Evolutionary conservation across 2,888 invertebrate species (phyloP), one percentile per base, ranked within the genome.

Genomic region (Neoitamus cyanurus): DNA sequence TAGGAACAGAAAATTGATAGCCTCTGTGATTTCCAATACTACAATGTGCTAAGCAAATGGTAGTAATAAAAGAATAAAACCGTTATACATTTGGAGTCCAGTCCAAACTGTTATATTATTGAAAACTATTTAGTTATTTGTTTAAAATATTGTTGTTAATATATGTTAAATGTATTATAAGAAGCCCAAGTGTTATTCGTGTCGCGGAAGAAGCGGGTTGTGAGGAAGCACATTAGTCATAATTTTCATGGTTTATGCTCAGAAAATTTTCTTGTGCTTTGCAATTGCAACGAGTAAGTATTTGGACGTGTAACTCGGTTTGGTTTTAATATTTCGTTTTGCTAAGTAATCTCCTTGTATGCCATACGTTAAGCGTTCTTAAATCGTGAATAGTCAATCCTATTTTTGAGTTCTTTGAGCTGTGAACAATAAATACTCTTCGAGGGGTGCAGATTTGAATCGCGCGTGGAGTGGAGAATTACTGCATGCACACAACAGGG

Each of bases 111-210:
- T 83, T 83, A 83, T 83, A 70, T 75, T 83, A 83, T 42, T 73
- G 34, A 83, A 70, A 83, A 58, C 73, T 73, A 83, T 83, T 83
- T 83, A 83, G 75, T 83, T 83, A 83, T 72, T 83, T 83, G 83
- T 83, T 83, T 83, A 83, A 69, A 46, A 83, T 70, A 83, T 72
- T 83, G 83, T 83, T 83, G 83, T 83, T 83, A 58, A 48, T 83
- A 83, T 83, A 75, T 83, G 83, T 83, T 73, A 58, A 58, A 36
- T 73, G 83, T 83, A 83, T 11, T 83, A 72, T 83, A 83, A 83
- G 68, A 70, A 80, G 36, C 69, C 37, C 82, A 69, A 82, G 7
- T 82, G 82, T 82, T 82, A 82, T 82, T 82, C 68, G 82, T 82
- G 69, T 78, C 30, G 58, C 58, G 58, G 58, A 58, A 58, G 58